Conservation (phyloP, 2,888 invertebrate genomes). For the Aproaerema taeniolella region DNA sequence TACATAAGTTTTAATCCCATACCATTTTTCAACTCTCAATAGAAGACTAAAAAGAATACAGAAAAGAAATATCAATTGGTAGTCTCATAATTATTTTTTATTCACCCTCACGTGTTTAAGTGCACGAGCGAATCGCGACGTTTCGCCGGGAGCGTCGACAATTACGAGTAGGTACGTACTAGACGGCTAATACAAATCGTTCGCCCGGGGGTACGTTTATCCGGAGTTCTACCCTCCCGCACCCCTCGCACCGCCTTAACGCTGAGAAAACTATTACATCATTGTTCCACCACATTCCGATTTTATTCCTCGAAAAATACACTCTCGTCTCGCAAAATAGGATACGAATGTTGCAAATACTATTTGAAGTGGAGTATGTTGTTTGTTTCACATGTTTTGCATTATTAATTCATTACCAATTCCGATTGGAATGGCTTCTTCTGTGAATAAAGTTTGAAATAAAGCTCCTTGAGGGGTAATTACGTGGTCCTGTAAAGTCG, state of each 20-base stretch:
- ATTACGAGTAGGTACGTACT: conserved; percentile 64
- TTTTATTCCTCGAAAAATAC: conserved; percentile 41
- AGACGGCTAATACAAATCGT: conserved; percentile 75
- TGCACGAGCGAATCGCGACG: conserved; percentile 43
- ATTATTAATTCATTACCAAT: not conserved
- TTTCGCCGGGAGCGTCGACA: conserved; percentile 60
- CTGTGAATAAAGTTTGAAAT: conserved; percentile 23
- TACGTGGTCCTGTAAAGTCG: conserved; percentile 53
- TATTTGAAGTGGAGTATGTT: conserved; percentile 1
- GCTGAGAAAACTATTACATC: conserved; percentile 60
- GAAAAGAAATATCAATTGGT: conserved; percentile 38
- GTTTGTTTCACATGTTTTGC: conserved; percentile 2
- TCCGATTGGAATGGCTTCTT: conserved; percentile 14
- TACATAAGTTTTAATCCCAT: too few relatives aligned
- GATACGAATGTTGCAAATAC: conserved; percentile 18
- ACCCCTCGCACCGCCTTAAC: conserved; percentile 33
- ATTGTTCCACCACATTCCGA: conserved; percentile 41
- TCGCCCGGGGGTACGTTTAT: conserved; percentile 67
- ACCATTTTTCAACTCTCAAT: too few relatives aligned
- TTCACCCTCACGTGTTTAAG: conserved; percentile 55
- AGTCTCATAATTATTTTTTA: conserved; percentile 47
- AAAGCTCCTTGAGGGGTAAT: conserved; percentile 53
- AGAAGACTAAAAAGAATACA: conserved; percentile 1
- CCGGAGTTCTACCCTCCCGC: conserved; percentile 39
- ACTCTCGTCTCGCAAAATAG: conserved; percentile 29